Evolutionary conservation across 2,113 vertebrate genomes (phyloP).

Genomic region (Takifugu bimaculatus): DNA sequence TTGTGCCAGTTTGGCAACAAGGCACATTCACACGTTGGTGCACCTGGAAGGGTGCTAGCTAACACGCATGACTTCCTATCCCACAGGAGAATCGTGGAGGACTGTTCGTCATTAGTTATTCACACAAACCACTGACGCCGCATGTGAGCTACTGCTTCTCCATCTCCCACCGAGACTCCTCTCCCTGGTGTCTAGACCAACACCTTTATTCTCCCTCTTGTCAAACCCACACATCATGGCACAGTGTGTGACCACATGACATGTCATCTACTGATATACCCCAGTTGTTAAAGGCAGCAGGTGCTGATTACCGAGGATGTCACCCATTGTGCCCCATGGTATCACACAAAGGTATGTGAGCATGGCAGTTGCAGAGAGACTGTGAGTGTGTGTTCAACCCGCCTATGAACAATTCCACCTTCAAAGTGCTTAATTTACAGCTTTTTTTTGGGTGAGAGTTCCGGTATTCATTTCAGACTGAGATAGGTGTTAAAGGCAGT

Average conservation of each 20-base stretch:
- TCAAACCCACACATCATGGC: slow-evolving; percentile 52
- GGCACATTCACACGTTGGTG: slow-evolving; percentile 60
- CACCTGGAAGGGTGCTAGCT: slow-evolving; percentile 64
- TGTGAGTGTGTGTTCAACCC: slow-evolving; percentile 26
- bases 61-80: slow-evolving; percentile 57
- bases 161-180: slow-evolving; percentile 28
- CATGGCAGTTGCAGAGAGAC: slow-evolving; percentile 26
- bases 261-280: slow-evolving; percentile 57
- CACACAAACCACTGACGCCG: slow-evolving; percentile 50
- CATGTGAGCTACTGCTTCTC: slow-evolving; percentile 44
- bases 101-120: slow-evolving; percentile 70
- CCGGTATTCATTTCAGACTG: neutral
- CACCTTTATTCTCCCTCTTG: slow-evolving; percentile 36
- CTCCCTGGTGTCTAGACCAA: slow-evolving; percentile 31
- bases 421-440: slow-evolving; percentile 34
- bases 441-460: slow-evolving; percentile 3
- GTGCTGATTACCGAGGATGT: slow-evolving; percentile 71
- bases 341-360: slow-evolving; percentile 57
- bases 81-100: slow-evolving; percentile 45
- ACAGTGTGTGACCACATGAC: slow-evolving; percentile 53
- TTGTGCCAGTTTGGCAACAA: slow-evolving; percentile 63
- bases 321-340: slow-evolving; percentile 52
- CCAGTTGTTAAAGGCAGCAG: slow-evolving; percentile 62
- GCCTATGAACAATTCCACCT: slow-evolving; percentile 16
- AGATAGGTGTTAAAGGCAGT: neutral